These are phyloP conservation scores for Acanthopagrus latus DNA, from an alignment of 2,797 vertebrate genomes.

Conservation along the genomic window DNA sequence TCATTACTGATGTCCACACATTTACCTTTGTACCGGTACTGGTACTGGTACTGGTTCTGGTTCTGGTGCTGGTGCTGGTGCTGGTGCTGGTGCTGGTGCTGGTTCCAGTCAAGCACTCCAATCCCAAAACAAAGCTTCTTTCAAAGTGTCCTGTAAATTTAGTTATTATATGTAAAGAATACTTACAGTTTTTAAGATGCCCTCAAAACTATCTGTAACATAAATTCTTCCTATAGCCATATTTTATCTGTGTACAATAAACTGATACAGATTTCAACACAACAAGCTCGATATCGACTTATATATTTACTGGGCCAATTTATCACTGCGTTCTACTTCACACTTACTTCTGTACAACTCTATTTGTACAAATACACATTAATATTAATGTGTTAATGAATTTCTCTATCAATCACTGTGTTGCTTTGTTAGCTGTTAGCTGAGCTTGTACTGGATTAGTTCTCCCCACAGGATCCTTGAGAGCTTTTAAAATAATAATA, in stretches of 20 bases:
- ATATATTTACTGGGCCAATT: not conserved
- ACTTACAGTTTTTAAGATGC: not conserved
- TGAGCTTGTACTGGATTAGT: not conserved
- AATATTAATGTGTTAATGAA: not conserved
- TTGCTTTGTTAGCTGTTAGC: not conserved
- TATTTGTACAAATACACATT: not conserved
- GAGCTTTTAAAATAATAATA: not conserved
- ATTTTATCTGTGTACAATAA: not conserved
- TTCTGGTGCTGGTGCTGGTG: no score
- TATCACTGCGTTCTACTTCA: not conserved
- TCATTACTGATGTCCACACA: no score
- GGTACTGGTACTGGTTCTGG: no score
- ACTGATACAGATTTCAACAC: not conserved
- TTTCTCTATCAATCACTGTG: not conserved
- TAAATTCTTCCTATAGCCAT: not conserved
- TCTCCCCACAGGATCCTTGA: not conserved
- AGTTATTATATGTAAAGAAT: not conserved
- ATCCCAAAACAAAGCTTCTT: not conserved
- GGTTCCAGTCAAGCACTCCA: no score
- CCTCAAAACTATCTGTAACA: not conserved
- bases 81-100: no score
- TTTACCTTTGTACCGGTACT: no score
- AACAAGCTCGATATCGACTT: not conserved
- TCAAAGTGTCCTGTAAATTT: not conserved
- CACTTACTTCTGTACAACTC: not conserved